phyloP scores from a whole-genome alignment of 2,888 invertebrate species.

The Plutella xylostella region DNA sequence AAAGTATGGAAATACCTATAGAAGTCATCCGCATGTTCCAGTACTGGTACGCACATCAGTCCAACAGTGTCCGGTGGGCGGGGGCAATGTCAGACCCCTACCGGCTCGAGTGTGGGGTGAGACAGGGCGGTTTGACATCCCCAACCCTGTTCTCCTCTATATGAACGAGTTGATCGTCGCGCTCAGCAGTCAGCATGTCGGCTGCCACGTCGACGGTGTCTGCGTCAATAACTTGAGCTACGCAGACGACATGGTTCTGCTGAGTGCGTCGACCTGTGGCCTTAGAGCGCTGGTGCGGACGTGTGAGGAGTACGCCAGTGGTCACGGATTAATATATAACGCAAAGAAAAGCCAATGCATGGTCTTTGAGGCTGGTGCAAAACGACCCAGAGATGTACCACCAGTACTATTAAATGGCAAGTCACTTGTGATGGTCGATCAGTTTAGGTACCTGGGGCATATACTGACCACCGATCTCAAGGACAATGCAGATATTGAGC shows the following conservation, averaged over 20 bases:
- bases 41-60: slow-evolving; percentile 16
- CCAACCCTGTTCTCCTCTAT: slow-evolving; percentile 18
- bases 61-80: slow-evolving; percentile 17
- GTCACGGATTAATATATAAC: not conserved
- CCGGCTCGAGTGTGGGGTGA: slow-evolving; percentile 16
- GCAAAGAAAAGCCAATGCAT: too few relatives aligned
- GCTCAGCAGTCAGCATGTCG: slow-evolving; percentile 16
- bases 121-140: slow-evolving; percentile 21
- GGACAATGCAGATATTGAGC: not conserved
- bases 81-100: slow-evolving; percentile 10
- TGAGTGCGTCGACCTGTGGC: not conserved
- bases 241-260: slow-evolving; percentile 1
- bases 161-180: slow-evolving; percentile 16
- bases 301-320: not conserved
- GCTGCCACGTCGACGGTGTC: slow-evolving; percentile 15
- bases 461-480: not conserved
- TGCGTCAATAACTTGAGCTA: slow-evolving; percentile 16
- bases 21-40: not conserved
- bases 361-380: too few relatives aligned
- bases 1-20: not conserved
- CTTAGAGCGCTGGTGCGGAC: not conserved
- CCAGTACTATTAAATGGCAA: too few relatives aligned
- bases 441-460: not conserved
- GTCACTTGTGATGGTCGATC: too few relatives aligned
- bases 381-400: too few relatives aligned